Evolutionary conservation across 2,113 vertebrate species (phyloP).

Genomic region (Percopsis transmontana): DNA sequence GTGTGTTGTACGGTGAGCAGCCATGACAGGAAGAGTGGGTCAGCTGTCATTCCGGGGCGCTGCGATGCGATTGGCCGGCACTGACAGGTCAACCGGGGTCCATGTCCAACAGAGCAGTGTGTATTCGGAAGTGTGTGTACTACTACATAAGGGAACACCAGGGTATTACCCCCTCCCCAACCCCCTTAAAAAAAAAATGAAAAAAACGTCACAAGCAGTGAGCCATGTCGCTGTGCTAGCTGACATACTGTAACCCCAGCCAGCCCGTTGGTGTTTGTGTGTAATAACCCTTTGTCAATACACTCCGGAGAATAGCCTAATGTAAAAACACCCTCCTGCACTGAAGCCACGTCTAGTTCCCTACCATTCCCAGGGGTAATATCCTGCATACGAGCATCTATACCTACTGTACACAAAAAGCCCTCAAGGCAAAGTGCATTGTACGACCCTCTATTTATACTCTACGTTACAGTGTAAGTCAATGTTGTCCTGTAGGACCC

Average conservation of each 20-base stretch:
- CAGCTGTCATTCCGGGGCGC: conserved; percentile 66
- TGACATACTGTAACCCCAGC: conserved; percentile 51
- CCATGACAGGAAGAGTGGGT: conserved; percentile 77
- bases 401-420: conserved; percentile 34
- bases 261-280: conserved; percentile 43
- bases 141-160: conserved; percentile 24
- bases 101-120: conserved; percentile 51
- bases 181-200: conserved; percentile 20
- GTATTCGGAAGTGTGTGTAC: conserved; percentile 30
- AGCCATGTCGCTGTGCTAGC: conserved; percentile 38
- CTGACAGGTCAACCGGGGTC: conserved; percentile 72
- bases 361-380: conserved; percentile 39
- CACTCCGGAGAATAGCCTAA: conserved; percentile 32
- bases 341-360: conserved; percentile 49
- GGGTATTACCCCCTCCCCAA: conserved; percentile 52
- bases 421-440: conserved; percentile 48
- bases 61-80: conserved; percentile 55
- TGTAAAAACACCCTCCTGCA: conserved; percentile 33
- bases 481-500: conserved; percentile 48
- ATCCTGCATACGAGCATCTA: conserved; percentile 31
- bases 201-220: conserved; percentile 50
- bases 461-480: conserved; percentile 33
- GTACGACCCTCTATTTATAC: conserved; percentile 45
- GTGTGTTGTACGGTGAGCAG: conserved; percentile 58
- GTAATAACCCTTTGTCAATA: conserved; percentile 60